Conservation (phyloP, 2,113 vertebrate species). For the Forbesichthys papilliferus region DNA sequence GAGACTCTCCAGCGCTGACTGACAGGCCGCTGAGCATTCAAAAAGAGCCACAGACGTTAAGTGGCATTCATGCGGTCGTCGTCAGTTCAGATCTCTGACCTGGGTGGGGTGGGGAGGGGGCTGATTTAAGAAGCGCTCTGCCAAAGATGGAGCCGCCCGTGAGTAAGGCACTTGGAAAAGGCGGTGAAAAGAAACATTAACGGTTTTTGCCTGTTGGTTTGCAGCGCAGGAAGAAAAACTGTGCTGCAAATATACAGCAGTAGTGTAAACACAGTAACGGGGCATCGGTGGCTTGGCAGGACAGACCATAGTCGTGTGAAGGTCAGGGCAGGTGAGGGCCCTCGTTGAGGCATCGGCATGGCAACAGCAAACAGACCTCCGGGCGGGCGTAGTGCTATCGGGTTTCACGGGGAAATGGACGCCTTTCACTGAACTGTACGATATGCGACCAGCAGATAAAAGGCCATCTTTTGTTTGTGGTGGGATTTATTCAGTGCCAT, state of each 20-base stretch:
- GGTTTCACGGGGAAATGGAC: too few relatives aligned
- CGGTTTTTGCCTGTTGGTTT: too few relatives aligned
- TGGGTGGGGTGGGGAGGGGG: too few relatives aligned
- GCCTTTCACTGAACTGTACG: background rate
- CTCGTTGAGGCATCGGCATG: too few relatives aligned
- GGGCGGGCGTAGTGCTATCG: too few relatives aligned
- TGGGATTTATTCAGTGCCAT: constrained; percentile 57
- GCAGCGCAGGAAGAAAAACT: too few relatives aligned
- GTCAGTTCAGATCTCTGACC: background rate
- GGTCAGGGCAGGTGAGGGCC: background rate
- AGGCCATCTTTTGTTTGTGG: constrained; percentile 66
- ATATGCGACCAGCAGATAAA: constrained; percentile 41
- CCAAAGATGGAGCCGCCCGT: too few relatives aligned
- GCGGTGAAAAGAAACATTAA: too few relatives aligned
- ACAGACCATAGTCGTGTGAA: background rate
- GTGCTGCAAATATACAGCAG: background rate
- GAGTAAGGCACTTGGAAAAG: too few relatives aligned
- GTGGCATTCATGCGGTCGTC: background rate
- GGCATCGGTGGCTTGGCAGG: background rate
- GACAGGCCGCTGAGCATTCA: background rate
- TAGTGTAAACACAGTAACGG: too few relatives aligned
- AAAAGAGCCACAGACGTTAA: background rate
- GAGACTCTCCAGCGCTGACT: background rate
- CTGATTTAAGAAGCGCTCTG: too few relatives aligned
- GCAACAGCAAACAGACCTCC: too few relatives aligned